Conservation (phyloP, 2,113 vertebrate genomes). For the Etheostoma spectabile region DNA sequence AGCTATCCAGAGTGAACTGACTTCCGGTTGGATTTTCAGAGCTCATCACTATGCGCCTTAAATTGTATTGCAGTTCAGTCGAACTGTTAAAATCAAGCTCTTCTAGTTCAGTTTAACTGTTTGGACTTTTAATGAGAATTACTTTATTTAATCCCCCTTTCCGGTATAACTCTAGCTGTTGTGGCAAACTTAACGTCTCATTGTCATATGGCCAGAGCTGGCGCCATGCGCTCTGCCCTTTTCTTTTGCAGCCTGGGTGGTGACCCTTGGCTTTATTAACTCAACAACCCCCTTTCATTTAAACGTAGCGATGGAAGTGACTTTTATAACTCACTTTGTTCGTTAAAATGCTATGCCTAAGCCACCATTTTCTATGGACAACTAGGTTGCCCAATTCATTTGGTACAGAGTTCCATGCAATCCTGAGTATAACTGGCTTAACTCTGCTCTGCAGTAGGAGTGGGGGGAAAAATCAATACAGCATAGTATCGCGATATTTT, state of each 20-base stretch:
- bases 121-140: too few relatives aligned
- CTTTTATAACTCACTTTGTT: not conserved
- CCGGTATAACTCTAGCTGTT: not conserved
- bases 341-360: too few relatives aligned
- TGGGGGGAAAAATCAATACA: too few relatives aligned
- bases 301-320: too few relatives aligned
- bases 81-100: not conserved
- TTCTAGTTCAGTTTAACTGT: not conserved
- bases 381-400: too few relatives aligned
- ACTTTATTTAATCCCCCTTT: not conserved
- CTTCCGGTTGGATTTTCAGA: conserved; percentile 39
- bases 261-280: too few relatives aligned
- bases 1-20: not conserved
- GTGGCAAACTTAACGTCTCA: not conserved
- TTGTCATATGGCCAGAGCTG: not conserved
- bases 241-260: accelerated
- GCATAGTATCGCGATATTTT: too few relatives aligned
- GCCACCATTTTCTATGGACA: too few relatives aligned
- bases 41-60: accelerated
- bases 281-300: too few relatives aligned
- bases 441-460: too few relatives aligned
- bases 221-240: not conserved
- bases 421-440: too few relatives aligned
- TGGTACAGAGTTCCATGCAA: too few relatives aligned
- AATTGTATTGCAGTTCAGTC: not conserved